Percentiles rank a stretch among this genome's conserved stretches.
These are phyloP conservation scores for Chydorus sphaericus DNA, from an alignment of 2,888 invertebrate species.

Conservation along the genomic window DNA sequence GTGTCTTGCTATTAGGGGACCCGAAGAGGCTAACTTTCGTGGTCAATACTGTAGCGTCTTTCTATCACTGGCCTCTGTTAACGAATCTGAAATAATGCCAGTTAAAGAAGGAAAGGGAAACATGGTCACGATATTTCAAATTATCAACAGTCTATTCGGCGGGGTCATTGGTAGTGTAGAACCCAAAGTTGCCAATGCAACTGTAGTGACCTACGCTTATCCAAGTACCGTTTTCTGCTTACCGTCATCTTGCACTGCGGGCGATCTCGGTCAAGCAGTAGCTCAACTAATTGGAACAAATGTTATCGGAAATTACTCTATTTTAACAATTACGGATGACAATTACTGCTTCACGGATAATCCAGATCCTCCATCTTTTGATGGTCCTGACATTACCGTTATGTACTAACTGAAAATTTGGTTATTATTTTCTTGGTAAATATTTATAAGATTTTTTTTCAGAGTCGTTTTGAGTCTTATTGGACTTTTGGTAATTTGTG, in stretches of 20 bases:
- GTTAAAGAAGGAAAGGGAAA: not conserved
- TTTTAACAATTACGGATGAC: not conserved
- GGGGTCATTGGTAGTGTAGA: not conserved
- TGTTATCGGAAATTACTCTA: not conserved
- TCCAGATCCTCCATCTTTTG: not conserved
- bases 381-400: conserved; percentile 2
- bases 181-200: not conserved
- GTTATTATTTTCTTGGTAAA: not conserved
- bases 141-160: no score
- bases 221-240: conserved; percentile 8
- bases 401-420: not conserved
- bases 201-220: not conserved
- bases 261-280: not conserved
- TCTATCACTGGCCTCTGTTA: not conserved
- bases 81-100: not conserved
- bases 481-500: conserved; percentile 20
- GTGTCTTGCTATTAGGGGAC: not conserved
- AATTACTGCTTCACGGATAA: conserved; percentile 3
- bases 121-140: not conserved
- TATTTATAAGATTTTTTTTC: conserved; percentile 16
- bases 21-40: not conserved
- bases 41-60: conserved; percentile 1
- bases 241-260: conserved; percentile 9
- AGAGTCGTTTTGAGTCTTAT: conserved; percentile 21
- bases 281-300: conserved; percentile 4